Percentiles rank a stretch among this genome's conserved stretches.
phyloP scores from a whole-genome alignment of 2,888 invertebrate species.

The Diarsia rubi region DNA sequence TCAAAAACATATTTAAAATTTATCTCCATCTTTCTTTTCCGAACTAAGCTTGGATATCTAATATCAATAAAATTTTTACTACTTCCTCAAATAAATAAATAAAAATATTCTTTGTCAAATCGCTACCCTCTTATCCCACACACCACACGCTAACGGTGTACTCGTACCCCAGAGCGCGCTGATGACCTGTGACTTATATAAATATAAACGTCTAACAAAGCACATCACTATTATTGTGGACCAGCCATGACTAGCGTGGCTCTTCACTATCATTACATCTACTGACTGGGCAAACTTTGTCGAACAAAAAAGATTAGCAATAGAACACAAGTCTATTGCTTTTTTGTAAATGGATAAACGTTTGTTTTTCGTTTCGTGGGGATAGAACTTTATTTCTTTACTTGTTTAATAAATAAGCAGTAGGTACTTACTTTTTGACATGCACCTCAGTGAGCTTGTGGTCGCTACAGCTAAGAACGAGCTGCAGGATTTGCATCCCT shows the following conservation, averaged over 20 bases:
- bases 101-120: neutral
- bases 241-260: slow-evolving; percentile 22
- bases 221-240: slow-evolving; percentile 43
- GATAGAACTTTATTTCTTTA: neutral
- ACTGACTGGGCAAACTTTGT: slow-evolving; percentile 7
- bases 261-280: slow-evolving; percentile 32
- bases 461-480: too few relatives aligned
- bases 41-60: too few relatives aligned
- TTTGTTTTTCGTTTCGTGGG: neutral
- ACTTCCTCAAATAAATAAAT: neutral
- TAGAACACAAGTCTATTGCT: too few relatives aligned
- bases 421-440: too few relatives aligned
- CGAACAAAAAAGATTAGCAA: slow-evolving; percentile 8
- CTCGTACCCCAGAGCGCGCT: slow-evolving; percentile 26
- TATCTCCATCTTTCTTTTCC: too few relatives aligned
- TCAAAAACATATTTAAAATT: too few relatives aligned
- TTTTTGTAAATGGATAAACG: too few relatives aligned
- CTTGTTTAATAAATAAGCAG: too few relatives aligned
- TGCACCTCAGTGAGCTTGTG: too few relatives aligned
- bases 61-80: too few relatives aligned
- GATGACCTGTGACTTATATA: slow-evolving; percentile 60
- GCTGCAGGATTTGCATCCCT: neutral
- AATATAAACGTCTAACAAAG: slow-evolving; percentile 54
- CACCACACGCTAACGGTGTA: slow-evolving; percentile 43
- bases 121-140: neutral